Conservation (phyloP, 2,888 invertebrate genomes). For the Oxystoma pomonae region DNA sequence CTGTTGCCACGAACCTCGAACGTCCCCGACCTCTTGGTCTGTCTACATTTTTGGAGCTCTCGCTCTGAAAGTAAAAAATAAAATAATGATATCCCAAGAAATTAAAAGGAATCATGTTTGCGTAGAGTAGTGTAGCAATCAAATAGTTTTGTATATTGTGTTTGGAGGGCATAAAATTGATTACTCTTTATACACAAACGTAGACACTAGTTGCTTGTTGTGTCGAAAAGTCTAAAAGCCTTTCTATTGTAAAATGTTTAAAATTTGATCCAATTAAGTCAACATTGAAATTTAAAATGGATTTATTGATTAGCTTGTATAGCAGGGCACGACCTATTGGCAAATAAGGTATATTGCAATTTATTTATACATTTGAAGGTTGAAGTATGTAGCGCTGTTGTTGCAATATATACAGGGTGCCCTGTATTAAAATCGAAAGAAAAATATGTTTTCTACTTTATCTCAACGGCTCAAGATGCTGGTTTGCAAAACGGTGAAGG, state of each 20-base stretch:
- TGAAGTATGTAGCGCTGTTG: not conserved
- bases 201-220: too few relatives aligned
- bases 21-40: conserved; percentile 37
- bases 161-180: too few relatives aligned
- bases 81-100: too few relatives aligned
- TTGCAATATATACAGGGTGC: not conserved
- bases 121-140: too few relatives aligned
- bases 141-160: too few relatives aligned
- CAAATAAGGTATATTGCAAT: not conserved
- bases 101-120: too few relatives aligned
- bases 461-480: too few relatives aligned
- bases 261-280: not conserved
- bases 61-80: too few relatives aligned
- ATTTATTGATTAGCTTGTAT: not conserved
- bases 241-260: not conserved
- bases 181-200: too few relatives aligned
- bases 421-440: too few relatives aligned
- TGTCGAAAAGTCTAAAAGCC: too few relatives aligned
- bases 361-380: not conserved
- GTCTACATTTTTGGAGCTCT: not conserved
- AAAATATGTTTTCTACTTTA: not conserved
- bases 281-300: not conserved
- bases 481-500: too few relatives aligned
- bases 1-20: conserved; percentile 39
- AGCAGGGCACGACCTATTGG: not conserved